These are phyloP conservation scores for Metellina segmentata DNA, from an alignment of 2,888 invertebrate genomes.

Conservation along the genomic window DNA sequence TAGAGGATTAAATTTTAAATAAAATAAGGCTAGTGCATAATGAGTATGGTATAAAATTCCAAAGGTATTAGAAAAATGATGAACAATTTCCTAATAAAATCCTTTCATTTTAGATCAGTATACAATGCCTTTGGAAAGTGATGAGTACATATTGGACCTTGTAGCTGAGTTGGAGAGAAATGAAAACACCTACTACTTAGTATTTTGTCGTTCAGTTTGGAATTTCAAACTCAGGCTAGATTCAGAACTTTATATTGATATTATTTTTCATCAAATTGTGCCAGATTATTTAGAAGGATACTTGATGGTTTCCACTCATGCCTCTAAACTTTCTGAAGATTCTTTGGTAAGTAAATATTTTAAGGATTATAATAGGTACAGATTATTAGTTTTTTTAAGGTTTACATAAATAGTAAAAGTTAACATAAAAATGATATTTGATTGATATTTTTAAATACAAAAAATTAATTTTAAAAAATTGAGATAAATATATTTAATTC, in stretches of 20 bases:
- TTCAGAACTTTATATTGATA: conserved; percentile 96
- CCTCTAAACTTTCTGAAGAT: conserved; percentile 78
- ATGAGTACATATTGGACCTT: conserved; percentile 97
- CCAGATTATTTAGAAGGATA: conserved; percentile 97
- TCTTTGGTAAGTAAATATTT: conserved; percentile 27
- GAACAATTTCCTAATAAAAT: background rate
- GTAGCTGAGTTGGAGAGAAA: conserved; percentile 96
- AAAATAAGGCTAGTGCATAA: too few relatives aligned
- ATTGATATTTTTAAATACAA: background rate
- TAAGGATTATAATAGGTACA: too few relatives aligned
- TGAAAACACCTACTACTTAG: conserved; percentile 96
- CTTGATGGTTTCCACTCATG: conserved; percentile 89
- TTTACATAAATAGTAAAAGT: background rate
- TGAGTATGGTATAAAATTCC: too few relatives aligned
- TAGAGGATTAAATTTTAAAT: too few relatives aligned
- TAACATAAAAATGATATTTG: background rate
- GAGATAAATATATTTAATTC: conserved; percentile 10
- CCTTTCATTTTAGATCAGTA: conserved; percentile 83
- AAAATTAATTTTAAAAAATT: conserved; percentile 1
- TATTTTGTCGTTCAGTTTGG: conserved; percentile 97
- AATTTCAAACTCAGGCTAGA: conserved; percentile 85
- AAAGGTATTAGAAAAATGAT: background rate
- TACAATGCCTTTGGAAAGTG: conserved; percentile 95
- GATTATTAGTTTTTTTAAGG: too few relatives aligned
- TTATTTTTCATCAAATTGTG: conserved; percentile 96